These are phyloP conservation scores for Rhaphigaster nebulosa DNA, from an alignment of 2,888 invertebrate genomes.

Conservation along the genomic window DNA sequence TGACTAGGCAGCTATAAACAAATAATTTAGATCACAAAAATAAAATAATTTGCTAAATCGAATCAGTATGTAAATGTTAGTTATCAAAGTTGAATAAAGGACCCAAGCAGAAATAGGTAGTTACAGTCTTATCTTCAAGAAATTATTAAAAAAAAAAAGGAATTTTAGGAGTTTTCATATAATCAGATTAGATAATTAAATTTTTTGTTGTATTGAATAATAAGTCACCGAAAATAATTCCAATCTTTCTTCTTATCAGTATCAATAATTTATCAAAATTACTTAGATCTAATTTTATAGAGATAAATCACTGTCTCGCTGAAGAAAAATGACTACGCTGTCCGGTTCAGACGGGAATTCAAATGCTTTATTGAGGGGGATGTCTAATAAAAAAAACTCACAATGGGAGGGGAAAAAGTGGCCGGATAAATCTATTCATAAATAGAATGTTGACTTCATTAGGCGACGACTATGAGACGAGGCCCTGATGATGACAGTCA, in stretches of 20 bases:
- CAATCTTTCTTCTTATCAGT: neutral
- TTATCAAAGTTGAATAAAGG: too few species aligned
- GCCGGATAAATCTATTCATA: slow-evolving; percentile 48
- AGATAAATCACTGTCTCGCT: slow-evolving; percentile 12
- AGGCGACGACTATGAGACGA: neutral
- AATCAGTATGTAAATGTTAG: too few species aligned
- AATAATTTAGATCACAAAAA: too few species aligned
- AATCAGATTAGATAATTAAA: too few species aligned
- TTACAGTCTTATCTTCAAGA: too few species aligned
- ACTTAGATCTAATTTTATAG: slow-evolving; percentile 36
- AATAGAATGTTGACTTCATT: slow-evolving; percentile 50
- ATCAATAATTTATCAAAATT: slow-evolving; percentile 32
- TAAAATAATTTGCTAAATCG: too few species aligned
- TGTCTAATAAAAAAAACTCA: slow-evolving; percentile 14
- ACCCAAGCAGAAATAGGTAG: too few species aligned
- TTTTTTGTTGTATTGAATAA: neutral
- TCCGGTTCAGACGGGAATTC: slow-evolving; percentile 29
- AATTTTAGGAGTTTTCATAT: too few species aligned
- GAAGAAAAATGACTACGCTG: slow-evolving; percentile 24
- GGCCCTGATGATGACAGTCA: slow-evolving; percentile 25
- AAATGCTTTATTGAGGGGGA: slow-evolving; percentile 30
- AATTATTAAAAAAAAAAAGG: too few species aligned
- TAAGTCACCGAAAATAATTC: neutral
- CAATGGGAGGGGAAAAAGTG: slow-evolving; percentile 31
- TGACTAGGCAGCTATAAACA: too few species aligned